Evolutionary conservation across 1,140 invertebrate species (phyloP), one percentile per base, ranked within the genome.

Genomic region (Himalopsyche phryganea): DNA sequence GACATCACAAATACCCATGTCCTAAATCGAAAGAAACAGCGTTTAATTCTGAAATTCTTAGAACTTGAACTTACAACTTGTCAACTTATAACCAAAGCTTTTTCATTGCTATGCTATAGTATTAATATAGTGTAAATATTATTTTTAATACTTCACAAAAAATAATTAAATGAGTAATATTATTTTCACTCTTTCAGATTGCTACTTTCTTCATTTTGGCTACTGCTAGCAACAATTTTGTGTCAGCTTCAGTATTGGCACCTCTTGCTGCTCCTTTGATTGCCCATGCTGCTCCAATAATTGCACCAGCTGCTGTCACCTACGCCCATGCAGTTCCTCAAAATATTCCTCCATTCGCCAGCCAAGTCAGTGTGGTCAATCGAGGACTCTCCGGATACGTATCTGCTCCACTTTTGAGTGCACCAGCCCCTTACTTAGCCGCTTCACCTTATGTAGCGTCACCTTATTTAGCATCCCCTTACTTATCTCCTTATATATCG

Each of bases 271-370:
- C 53, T 13, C 53, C 53, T 15, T 44, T 45, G 10, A 41, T 48
- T 18, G 23, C 53, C 10, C 32, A 14, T 14, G 51, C 51, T 19
- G 42, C 51, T 20, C 54, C 54, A 23, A 7, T 57, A 14, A 19
- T 60, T 10, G 19, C 51, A n/a, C 23, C 58, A n/a, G 70, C 74
- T 13, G 65, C 71, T 11, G 65, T 75, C 2, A 71, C 68, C 7
- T 75, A 76, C 56, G 71, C 77, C 45, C 72, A 77, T 60, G 70
- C 72, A n/a, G 66, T 74, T 40, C 81, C 80, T 6, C 78, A 81
- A 53, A 81, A 81, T 51, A 71, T 81, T 46, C 78, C 79, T 28
- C 81, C 81, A 3, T 78, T 77, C 49, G 78, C 78, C 1, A 73
- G 76, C 6, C 77, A 81, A 68, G 65, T 81, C 32, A 81, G 73